Conservation (phyloP, 1,140 invertebrate species). For the Acromyrmex heyeri region DNA sequence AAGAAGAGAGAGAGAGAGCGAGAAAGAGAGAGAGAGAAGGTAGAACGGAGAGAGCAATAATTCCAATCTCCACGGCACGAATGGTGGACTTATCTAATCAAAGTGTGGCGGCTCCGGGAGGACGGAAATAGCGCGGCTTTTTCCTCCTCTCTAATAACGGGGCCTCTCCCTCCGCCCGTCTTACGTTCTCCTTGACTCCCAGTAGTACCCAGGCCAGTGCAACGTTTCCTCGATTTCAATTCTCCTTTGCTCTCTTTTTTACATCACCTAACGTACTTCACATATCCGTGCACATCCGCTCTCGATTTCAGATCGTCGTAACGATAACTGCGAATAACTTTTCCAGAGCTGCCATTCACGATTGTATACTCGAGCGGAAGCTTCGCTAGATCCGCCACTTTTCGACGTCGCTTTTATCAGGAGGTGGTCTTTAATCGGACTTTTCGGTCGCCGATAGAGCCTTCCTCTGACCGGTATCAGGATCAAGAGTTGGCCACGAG, state of each 20-base stretch:
- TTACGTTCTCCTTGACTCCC: conserved; percentile 77
- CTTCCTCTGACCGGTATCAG: conserved; percentile 59
- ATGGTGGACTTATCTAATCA: conserved; percentile 82
- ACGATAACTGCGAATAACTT: conserved; percentile 45
- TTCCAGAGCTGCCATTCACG: conserved; percentile 5
- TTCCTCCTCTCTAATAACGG: conserved; percentile 78
- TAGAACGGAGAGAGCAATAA: conserved; percentile 64
- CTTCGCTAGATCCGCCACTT: conserved; percentile 43
- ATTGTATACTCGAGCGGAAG: conserved; percentile 39
- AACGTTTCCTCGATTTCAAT: conserved; percentile 66
- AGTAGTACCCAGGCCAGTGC: neutral
- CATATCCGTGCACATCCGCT: conserved; percentile 19
- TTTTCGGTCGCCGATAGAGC: conserved; percentile 62
- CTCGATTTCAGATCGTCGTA: conserved; percentile 24
- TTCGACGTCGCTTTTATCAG: conserved; percentile 46
- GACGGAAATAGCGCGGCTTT: conserved; percentile 81
- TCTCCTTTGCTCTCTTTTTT: conserved; percentile 11
- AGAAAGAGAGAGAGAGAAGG: neutral
- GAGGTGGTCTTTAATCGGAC: conserved; percentile 64
- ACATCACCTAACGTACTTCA: neutral
- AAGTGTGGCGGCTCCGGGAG: conserved; percentile 75
- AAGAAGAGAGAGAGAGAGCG: neutral
- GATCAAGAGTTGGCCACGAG: conserved; percentile 56
- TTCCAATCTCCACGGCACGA: conserved; percentile 76
- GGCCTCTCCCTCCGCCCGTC: conserved; percentile 71